Percentiles rank a stretch among this genome's conserved stretches.
Evolutionary conservation across 1,140 invertebrate species (phyloP).

Genomic region (Drosophila sulfurigaster): DNA sequence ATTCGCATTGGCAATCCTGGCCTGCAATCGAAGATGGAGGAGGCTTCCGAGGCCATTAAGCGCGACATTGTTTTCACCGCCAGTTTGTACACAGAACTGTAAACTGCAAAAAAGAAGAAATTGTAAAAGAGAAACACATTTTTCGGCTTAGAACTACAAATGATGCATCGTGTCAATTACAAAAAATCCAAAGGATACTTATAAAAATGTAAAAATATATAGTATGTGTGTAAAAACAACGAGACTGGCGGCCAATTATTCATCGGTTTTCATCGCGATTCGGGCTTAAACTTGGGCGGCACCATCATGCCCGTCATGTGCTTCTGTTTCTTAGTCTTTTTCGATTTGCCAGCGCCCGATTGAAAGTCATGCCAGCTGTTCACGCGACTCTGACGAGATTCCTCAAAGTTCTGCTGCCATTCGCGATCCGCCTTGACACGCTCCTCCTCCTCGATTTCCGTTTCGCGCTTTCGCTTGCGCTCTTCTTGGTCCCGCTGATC

Average conservation of each 20-base stretch:
- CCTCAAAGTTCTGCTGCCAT: slow-evolving; percentile 99
- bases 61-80: slow-evolving; percentile 99
- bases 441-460: slow-evolving; percentile 96
- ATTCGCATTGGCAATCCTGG: slow-evolving; percentile 96
- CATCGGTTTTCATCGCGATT: slow-evolving; percentile 90
- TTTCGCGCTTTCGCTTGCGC: slow-evolving; percentile 96
- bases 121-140: slow-evolving; percentile 14
- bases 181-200: slow-evolving; percentile 71
- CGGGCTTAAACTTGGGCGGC: slow-evolving; percentile 98
- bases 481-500: slow-evolving; percentile 97
- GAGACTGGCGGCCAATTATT: slow-evolving; percentile 6
- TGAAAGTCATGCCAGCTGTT: slow-evolving; percentile 98
- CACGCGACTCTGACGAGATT: slow-evolving; percentile 96
- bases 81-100: slow-evolving; percentile 93
- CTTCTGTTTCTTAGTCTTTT: slow-evolving; percentile 91
- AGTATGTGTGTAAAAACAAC: slow-evolving; percentile 59
- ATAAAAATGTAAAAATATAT: slow-evolving; percentile 69
- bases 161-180: slow-evolving; percentile 72
- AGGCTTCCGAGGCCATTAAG: slow-evolving; percentile 96
- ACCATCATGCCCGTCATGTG: slow-evolving; percentile 90
- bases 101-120: slow-evolving; percentile 1
- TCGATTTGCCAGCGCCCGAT: slow-evolving; percentile 89
- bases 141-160: slow-evolving; percentile 62
- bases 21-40: slow-evolving; percentile 97
- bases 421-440: slow-evolving; percentile 95